Base-by-base conservation (phyloP, 1,140 invertebrate species). In the Medauroidea extradentata region DNA sequence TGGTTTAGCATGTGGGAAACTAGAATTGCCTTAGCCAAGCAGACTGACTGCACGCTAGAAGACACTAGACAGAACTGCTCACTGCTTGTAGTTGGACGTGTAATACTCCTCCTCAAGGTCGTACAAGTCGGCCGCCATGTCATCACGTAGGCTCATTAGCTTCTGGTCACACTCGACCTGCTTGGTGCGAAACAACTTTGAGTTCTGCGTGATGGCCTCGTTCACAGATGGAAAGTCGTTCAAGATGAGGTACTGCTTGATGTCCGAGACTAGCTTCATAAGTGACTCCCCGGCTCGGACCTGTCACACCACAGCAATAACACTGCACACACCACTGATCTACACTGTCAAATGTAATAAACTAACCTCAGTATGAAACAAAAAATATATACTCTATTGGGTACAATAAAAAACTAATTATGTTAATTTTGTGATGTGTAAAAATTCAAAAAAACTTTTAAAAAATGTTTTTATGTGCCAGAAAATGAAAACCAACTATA, bases 101-200 rank as follows among this genome's bases (percentile, higher is more conserved):
- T 96, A 98, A 77, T 97, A 98, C 81, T 98, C 96, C 78, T 98
- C 94, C 82, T 98, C 95, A 39, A 98, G 77, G 76, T 98, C 95
- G 78, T 94, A 96, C 0, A 98, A 78, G 78, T 98, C 94, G 46
- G 90, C 86, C 25, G 94, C 91, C 83, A 98, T 94, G 69, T 98
- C 95, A 75, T 98, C 95, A 55, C 94, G 71, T 18, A 98, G 71
- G 25, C 87, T 88, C 82, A 94, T 92, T 14, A 98, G 75, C 78
- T 96, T 97, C 67, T 91, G 89, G 78, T 98, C 96, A 76, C 90
- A 93, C 69, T 96, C 93, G 24, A 86, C 85, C 78, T 96, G 93
- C 70, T 93, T 93, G 0, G 88, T 85, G 57, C 91, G 83, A 70
- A 94, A 96, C 19, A 94, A 69, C 71, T 93, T 91, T 3, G 91